Conservation (phyloP, 1,140 invertebrate genomes). For the Gyrodactylus bullatarudis region DNA sequence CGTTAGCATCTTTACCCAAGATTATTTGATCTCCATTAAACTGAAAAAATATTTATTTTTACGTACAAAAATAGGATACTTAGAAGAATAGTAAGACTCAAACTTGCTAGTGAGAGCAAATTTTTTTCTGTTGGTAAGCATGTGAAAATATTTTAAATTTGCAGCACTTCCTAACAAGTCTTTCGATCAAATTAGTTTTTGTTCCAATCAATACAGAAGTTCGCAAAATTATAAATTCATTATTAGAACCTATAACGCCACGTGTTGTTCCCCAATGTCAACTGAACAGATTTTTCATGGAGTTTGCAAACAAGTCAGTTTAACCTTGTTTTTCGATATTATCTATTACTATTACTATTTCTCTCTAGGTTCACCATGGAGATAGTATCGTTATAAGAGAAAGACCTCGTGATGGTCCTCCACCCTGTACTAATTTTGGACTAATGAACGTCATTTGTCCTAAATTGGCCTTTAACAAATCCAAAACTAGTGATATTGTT, state of each 20-base stretch:
- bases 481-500: not conserved
- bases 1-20: not conserved
- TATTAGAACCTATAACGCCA: not conserved
- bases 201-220: too few relatives aligned
- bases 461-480: conserved; percentile 30
- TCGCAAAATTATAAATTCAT: not conserved
- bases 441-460: conserved; percentile 62
- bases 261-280: not conserved
- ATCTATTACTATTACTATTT: not conserved
- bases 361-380: conserved; percentile 40
- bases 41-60: too few relatives aligned
- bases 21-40: not conserved
- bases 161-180: not conserved
- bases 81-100: not conserved
- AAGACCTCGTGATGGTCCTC: conserved; percentile 37
- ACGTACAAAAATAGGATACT: not conserved
- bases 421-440: conserved; percentile 52
- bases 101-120: not conserved
- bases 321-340: not conserved
- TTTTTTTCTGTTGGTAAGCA: not conserved
- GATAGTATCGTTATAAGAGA: conserved; percentile 54
- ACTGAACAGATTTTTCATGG: not conserved
- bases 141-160: not conserved
- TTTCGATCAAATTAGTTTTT: not conserved
- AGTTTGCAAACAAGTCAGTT: not conserved